Evolutionary conservation across 2,113 vertebrate genomes (phyloP), one percentile per base, ranked within the genome.

Genomic region (Erpornis zantholeuca): DNA sequence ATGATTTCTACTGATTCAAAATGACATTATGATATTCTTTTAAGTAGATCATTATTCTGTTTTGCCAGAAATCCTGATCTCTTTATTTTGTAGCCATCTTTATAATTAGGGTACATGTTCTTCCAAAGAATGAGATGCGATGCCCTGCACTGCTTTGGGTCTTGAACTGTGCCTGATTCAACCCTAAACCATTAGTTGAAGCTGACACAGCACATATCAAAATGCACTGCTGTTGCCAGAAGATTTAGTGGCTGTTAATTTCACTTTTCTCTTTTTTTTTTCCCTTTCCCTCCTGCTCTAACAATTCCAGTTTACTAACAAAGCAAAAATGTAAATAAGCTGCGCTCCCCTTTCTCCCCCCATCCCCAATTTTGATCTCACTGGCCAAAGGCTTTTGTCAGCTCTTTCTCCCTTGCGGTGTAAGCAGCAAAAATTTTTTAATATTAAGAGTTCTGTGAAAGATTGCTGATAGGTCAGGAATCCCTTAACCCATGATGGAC

Each of bases 301-400:
- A 33, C 93, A 84, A n/a, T 96, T 87, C 47, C 64, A 59, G 91
- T 97, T 97, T 96, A 97, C 97, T 97, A 98, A 97, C 98, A 98
- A 98, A 98, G 97, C 97, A 98, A 97, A 98, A 98, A 98, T 98
- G 96, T 97, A 97, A 97, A 98, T 97, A 97, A 97, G 96, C 88
- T 36, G 9, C 96, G 82, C 69, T 90, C 69, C 68, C 83, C 92
- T 87, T 96, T 89, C 87, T 71, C 42, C 65, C 88, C 72, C 91
- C 84, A 47, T 47, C 71, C 60, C 85, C 64, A 90, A 13, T 96
- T 97, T 95, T 91, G 76, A 85, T 95, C 96, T 98, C 94, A 79
- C 79, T 95, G 95, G 84, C 93, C 94, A 92, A 95, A 97, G 93
- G 92, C 96, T 95, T 96, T 96, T 92, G 94, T 98, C 97, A 98